Percentiles rank a stretch among this genome's conserved stretches.
phyloP scores from a whole-genome alignment of 92 coral and sea anemone genomes.

The Epizoanthus illoricatus region DNA sequence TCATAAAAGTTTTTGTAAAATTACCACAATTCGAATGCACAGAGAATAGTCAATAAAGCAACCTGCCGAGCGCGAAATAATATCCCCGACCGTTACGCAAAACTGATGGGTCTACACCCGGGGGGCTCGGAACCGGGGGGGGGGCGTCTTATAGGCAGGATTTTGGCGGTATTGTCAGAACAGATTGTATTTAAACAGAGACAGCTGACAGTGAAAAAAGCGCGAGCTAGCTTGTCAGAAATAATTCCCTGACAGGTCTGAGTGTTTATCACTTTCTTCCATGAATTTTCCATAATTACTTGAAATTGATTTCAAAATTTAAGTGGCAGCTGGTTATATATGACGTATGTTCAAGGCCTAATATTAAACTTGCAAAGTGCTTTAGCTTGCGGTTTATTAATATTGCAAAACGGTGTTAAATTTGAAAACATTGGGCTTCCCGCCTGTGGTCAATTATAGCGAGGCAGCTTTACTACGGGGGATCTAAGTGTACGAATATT shows the following conservation, averaged over 20 bases:
- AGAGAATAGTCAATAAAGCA: too few relatives aligned
- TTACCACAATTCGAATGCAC: too few relatives aligned
- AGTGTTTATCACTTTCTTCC: background rate
- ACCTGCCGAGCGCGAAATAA: too few relatives aligned
- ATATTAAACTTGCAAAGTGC: background rate
- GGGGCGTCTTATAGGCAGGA: too few relatives aligned
- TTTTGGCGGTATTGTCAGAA: background rate
- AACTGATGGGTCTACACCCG: too few relatives aligned
- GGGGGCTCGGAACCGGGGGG: too few relatives aligned
- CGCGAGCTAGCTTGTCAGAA: background rate
- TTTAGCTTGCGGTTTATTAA: background rate
- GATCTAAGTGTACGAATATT: background rate
- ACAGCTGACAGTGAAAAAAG: background rate
- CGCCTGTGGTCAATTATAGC: constrained; percentile 2
- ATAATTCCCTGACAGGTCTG: background rate
- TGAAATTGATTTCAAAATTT: background rate
- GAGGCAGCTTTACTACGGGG: background rate
- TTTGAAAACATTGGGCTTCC: background rate
- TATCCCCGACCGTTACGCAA: too few relatives aligned
- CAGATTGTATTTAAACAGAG: background rate
- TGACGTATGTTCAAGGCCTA: background rate
- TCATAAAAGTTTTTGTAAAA: too few relatives aligned
- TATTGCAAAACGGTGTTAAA: constrained; percentile 15
- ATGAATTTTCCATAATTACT: background rate
- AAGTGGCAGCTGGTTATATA: background rate